Base-by-base conservation (phyloP, 1,140 invertebrate species). In the Neuroterus valhalla region DNA sequence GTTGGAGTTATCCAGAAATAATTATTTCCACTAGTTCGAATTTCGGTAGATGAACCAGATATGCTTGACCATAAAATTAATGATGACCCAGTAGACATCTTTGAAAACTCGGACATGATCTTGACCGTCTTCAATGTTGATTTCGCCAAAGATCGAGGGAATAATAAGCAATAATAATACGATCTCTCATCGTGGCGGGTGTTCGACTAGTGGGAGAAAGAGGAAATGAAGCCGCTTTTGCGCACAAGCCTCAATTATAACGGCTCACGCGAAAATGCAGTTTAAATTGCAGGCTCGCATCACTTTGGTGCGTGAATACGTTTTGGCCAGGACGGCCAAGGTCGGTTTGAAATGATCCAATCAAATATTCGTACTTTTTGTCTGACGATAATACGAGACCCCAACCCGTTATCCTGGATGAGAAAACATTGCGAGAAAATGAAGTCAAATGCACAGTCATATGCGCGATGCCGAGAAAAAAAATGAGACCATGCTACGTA, bases 241-340 rank as follows among this genome's bases (percentile, higher is more conserved):
- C 43, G 43, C 66, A 21, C 42, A 66, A 76, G 72, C 78, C 78
- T 75, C 82, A 86, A 86, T 86, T 86, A 86, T 86, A 86, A 86
- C 84, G 84, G 84, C 82, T 86, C 82, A 84, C 80, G 78, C 78
- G 82, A 86, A 86, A 86, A 86, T 87, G 85, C 83, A 80, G 79
- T 86, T 87, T 82, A 86, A 84, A 83, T 82, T 83, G 81, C 84
- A 81, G 82, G 79, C 83, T 84, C 81, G 71, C 77, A 72, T 76
- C 76, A 71, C 70, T 70, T 70, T 68, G 46, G 46, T 74, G 76
- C 43, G 68, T 73, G 75, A 78, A 71, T 67, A 75, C 76, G 71
- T 67, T 77, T 78, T 72, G 50, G 68, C 23, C 55, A 42, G 43
- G 45, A 52, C 45, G 26, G 44, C 55, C 66, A 69, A 44, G 76